Base-by-base conservation (phyloP, 2,113 vertebrate species). In the Actinemys pallida region DNA sequence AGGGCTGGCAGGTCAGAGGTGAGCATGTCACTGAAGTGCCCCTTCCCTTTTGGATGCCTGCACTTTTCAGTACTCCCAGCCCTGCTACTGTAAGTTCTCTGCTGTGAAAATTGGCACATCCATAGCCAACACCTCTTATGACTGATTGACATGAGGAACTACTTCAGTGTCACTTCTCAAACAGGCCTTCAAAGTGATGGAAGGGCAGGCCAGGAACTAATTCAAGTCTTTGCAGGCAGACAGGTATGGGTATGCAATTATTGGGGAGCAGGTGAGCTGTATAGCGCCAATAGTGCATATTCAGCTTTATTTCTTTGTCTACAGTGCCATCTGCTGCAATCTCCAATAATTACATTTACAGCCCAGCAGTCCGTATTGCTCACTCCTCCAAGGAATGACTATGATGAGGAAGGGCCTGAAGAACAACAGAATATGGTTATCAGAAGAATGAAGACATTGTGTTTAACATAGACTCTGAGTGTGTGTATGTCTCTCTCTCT, bases 321-420 rank as follows among this genome's bases (percentile, higher is more conserved):
- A 90, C 90, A 82, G 50, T 83, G 88, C 97, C 97, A 89, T 75
- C 97, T 97, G 79, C 47, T 90, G 97, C 6, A 14, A 2, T 0
- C 1, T 50, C 39, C 78, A 6, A 42, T 0, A 24, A 54, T 78
- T 53, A 65, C 97, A 93, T 49, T 0, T 86, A 17, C 62, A 56
- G 13, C 4, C 65, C 90, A 47, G 29, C 19, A 27, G 39, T 65
- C 65, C 20, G 8, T 10, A 75, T 25, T 75, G 42, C 75, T 76
- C 75, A 45, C 12, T 45, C 24, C 10, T 76, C 10, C 22, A 42
- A 65, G 62, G 39, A 42, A 87, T 59, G 8, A 5, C 47, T 69
- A 0, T 45, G 20, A 0, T 1, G 35, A 76, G 27, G 56, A 87
- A 90, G 42, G 16, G 0, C 27, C 42, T 87, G 12, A 76, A 76